These are phyloP conservation scores for Drosophila macrospina DNA, from an alignment of 2,888 invertebrate genomes.

Conservation along the genomic window DNA sequence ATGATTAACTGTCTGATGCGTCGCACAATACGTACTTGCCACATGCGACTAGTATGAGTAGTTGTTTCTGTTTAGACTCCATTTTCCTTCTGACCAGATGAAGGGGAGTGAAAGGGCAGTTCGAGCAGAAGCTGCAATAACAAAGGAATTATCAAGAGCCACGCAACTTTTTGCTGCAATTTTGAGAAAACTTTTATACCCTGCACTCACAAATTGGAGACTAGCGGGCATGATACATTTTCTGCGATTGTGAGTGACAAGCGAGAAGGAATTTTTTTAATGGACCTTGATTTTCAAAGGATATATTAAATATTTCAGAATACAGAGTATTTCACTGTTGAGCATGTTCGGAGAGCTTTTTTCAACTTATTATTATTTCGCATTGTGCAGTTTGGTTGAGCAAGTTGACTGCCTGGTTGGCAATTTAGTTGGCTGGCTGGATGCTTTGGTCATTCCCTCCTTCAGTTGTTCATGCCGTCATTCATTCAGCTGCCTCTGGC, in stretches of 20 bases:
- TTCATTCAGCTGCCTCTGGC: constrained; percentile 53
- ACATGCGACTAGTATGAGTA: constrained; percentile 42
- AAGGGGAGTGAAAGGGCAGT: neutral
- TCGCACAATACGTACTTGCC: constrained; percentile 22
- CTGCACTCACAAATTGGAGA: neutral
- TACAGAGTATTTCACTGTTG: constrained; percentile 11
- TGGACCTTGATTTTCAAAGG: too few relatives aligned
- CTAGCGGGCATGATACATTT: neutral
- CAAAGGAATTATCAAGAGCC: constrained; percentile 28
- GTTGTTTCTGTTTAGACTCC: constrained; percentile 41
- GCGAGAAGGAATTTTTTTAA: too few relatives aligned
- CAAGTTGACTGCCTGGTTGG: constrained; percentile 31
- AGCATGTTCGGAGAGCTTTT: neutral
- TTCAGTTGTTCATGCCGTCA: constrained; percentile 18
- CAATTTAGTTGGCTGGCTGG: constrained; percentile 25
- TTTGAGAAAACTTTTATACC: constrained; percentile 67
- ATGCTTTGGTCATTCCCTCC: constrained; percentile 46
- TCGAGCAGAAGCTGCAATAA: constrained; percentile 33
- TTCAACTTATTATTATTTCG: constrained; percentile 44
- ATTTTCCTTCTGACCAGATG: constrained; percentile 18
- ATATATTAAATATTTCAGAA: neutral
- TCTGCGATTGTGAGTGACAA: neutral
- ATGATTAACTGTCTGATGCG: constrained; percentile 68
- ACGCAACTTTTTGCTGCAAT: constrained; percentile 75
- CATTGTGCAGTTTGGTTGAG: constrained; percentile 42